phyloP scores from a whole-genome alignment of 2,113 vertebrate genomes.

The Sylvietta virens region DNA sequence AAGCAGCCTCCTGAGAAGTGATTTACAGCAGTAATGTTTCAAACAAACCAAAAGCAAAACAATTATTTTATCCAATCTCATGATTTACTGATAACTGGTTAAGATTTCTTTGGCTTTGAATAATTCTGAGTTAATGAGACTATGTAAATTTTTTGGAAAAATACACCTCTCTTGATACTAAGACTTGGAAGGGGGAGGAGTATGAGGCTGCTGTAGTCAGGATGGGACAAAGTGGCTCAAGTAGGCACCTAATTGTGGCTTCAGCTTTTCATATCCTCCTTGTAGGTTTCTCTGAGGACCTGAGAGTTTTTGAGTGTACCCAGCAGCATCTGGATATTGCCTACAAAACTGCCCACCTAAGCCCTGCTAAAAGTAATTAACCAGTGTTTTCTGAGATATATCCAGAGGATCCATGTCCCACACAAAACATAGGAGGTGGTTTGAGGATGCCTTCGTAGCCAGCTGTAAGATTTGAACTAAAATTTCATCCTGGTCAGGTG shows the following conservation, averaged over 20 bases:
- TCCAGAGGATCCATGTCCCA: neutral
- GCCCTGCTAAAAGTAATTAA: neutral
- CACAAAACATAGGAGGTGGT: neutral
- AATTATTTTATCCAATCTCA: neutral
- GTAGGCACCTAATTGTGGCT: neutral
- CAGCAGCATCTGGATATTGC: neutral
- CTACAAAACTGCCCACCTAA: neutral
- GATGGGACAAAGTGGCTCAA: neutral
- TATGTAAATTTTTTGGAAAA: neutral
- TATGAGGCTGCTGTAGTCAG: neutral
- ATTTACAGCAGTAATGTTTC: neutral
- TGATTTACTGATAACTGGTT: neutral
- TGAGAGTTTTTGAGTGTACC: neutral
- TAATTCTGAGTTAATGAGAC: neutral
- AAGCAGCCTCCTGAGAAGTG: neutral
- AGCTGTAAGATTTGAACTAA: neutral
- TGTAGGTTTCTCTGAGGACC: neutral
- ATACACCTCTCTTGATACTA: fast-evolving
- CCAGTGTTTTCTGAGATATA: neutral
- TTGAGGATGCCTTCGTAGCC: neutral
- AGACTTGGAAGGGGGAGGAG: neutral
- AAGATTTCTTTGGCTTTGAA: neutral
- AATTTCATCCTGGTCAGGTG: neutral
- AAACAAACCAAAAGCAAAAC: neutral
- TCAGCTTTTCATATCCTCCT: neutral